Percentiles rank a stretch among this genome's conserved stretches.
Conservation (phyloP, 2,888 invertebrate genomes). For the Cotesia congregata region DNA sequence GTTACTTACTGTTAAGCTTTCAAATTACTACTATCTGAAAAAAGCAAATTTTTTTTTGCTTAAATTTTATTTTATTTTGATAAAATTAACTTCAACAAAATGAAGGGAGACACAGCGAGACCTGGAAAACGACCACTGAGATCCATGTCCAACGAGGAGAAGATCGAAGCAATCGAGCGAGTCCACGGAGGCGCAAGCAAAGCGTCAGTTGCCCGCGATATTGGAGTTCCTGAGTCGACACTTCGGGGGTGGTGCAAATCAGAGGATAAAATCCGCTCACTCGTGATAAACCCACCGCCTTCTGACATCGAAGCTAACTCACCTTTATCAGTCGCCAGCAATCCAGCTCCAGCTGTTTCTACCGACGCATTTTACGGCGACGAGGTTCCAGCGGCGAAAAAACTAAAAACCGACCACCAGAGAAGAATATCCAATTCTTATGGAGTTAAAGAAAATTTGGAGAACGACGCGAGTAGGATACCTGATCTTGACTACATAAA, state of each 20-base stretch:
- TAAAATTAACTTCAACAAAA: constrained; percentile 53
- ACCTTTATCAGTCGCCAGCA: constrained; percentile 60
- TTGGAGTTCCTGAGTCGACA: constrained; percentile 89
- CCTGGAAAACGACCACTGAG: constrained; percentile 84
- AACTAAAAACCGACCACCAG: constrained; percentile 54
- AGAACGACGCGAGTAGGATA: constrained; percentile 44
- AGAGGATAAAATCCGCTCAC: constrained; percentile 82
- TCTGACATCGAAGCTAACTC: constrained; percentile 74
- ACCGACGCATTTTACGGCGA: constrained; percentile 53
- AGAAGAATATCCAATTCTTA: constrained; percentile 44
- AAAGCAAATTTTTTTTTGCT: too few relatives aligned
- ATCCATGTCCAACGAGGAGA: constrained; percentile 82
- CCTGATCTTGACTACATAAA: too few relatives aligned
- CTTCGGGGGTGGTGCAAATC: constrained; percentile 91
- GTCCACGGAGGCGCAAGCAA: constrained; percentile 89
- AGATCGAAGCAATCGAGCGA: constrained; percentile 85
- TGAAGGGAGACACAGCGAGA: constrained; percentile 74
- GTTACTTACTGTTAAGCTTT: constrained; percentile 2
- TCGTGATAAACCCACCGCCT: constrained; percentile 78
- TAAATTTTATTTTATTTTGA: too few relatives aligned
- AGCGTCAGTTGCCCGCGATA: constrained; percentile 87
- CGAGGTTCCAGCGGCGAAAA: constrained; percentile 57
- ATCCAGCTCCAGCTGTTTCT: constrained; percentile 47
- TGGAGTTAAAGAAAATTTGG: constrained; percentile 46
- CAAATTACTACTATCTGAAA: not conserved